Percentiles rank a stretch among this genome's conserved stretches.
phyloP scores from a whole-genome alignment of 2,113 vertebrate genomes.

The Platanista minor region DNA sequence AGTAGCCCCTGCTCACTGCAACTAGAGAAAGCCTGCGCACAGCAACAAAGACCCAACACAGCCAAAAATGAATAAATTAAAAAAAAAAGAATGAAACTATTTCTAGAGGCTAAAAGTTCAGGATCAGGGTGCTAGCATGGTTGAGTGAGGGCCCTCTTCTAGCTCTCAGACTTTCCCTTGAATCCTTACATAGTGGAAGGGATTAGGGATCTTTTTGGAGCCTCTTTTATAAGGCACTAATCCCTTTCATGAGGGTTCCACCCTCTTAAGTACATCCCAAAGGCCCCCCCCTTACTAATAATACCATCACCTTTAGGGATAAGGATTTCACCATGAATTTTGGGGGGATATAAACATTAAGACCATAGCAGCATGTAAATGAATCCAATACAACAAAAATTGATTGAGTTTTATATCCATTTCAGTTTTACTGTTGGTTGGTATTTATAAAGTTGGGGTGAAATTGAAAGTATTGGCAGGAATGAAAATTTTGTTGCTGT shows the following conservation, averaged over 20 bases:
- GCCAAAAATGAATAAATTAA: too few relatives aligned
- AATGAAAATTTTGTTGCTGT: neutral
- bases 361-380: neutral
- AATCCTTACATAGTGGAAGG: neutral
- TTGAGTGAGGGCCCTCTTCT: neutral
- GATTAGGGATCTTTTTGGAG: neutral
- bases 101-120: neutral
- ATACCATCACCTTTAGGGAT: neutral
- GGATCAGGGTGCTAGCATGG: neutral
- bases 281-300: neutral
- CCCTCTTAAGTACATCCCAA: neutral
- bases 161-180: neutral
- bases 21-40: too few relatives aligned
- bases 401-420: neutral
- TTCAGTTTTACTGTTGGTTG: slow-evolving; percentile 16
- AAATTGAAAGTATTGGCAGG: neutral
- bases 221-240: neutral
- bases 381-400: neutral
- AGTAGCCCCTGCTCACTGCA: too few relatives aligned
- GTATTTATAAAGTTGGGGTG: neutral
- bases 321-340: neutral
- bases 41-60: too few relatives aligned
- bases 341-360: neutral
- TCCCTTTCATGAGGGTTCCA: neutral
- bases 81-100: too few relatives aligned